Base-by-base conservation (phyloP, 92 coral and sea anemone genomes). In the Hydrozoanthus gracilis region DNA sequence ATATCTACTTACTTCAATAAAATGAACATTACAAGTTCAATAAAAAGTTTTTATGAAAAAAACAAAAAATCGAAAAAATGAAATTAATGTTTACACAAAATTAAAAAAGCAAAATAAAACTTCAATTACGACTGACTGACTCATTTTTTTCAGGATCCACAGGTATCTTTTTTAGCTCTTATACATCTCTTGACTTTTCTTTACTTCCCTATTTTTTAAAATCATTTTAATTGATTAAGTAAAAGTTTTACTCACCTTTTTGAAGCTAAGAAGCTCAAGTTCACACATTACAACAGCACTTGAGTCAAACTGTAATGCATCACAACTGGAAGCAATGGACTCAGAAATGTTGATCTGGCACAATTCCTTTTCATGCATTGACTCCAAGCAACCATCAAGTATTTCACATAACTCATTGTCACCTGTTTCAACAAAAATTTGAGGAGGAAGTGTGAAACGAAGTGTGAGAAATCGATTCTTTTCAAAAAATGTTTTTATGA, bases 391-490 rank as follows among this genome's bases (percentile, higher is more conserved):
- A 44, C 88, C 87, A 58, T 93, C 94, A 67, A 93, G 46, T 49
- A 89, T 76, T 46, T 93, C 96, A 39, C 93, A 89, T 6, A 87
- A 65, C 65, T 93, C 94, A 87, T 83, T 90, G 35, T 90, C 94
- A 50, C 94, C 96, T 93, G 75, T 4, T 3, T 73, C 1, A 45
- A n/a, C 14, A 13, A 8, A n/a, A 48, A 49, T 13, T 6, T 7
- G n/a, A 12, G 11, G 7, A 46, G 12, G 4, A 4, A 64, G 35
- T 64, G 5, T 64, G 8, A 64, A 8, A 4, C 2, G 4, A 14
- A 8, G 8, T 16, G 5, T 64, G 3, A 15, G 6, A n/a, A n/a
- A n/a, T n/a, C n/a, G n/a, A n/a, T n/a, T n/a, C n/a, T n/a, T n/a
- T n/a, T n/a, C n/a, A n/a, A n/a, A n/a, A 3, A 14, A 8, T 15